A percentile compares a stretch with the other conserved stretches of the same genome.
These are phyloP conservation scores for Heliconius charithonia DNA, from an alignment of 2,888 invertebrate genomes.

Conservation along the genomic window DNA sequence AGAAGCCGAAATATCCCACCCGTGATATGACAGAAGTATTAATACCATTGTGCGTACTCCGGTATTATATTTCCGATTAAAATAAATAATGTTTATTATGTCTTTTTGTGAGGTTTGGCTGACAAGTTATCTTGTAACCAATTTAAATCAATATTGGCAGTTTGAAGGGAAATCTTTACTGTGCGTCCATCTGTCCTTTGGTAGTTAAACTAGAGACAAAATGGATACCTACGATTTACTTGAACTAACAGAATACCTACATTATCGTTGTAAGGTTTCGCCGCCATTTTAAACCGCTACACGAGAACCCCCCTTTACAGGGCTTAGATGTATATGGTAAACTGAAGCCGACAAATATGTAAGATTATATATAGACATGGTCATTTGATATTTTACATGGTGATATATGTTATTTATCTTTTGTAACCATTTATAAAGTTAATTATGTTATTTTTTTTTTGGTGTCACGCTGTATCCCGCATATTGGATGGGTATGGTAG, in stretches of 20 bases:
- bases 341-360: constrained; percentile 81
- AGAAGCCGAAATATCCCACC: constrained; percentile 77
- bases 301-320: constrained; percentile 67
- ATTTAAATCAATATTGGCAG: constrained; percentile 6
- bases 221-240: neutral
- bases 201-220: neutral
- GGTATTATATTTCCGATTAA: constrained; percentile 64
- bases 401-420: neutral
- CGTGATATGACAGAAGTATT: constrained; percentile 67
- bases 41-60: constrained; percentile 61
- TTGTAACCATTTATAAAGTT: neutral
- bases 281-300: constrained; percentile 56
- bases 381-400: constrained; percentile 6
- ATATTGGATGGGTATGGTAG: no score
- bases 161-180: neutral
- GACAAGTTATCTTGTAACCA: constrained; percentile 42
- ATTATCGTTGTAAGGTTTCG: constrained; percentile 20
- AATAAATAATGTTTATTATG: constrained; percentile 53
- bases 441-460: neutral
- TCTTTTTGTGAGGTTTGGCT: constrained; percentile 46
- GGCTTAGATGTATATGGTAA: constrained; percentile 78
- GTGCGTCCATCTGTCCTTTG: neutral
- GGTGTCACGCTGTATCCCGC: neutral
- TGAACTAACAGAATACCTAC: neutral
- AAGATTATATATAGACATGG: constrained; percentile 57